Base-by-base conservation (phyloP, 2,888 invertebrate species). In the Eustalomyia histrio region DNA sequence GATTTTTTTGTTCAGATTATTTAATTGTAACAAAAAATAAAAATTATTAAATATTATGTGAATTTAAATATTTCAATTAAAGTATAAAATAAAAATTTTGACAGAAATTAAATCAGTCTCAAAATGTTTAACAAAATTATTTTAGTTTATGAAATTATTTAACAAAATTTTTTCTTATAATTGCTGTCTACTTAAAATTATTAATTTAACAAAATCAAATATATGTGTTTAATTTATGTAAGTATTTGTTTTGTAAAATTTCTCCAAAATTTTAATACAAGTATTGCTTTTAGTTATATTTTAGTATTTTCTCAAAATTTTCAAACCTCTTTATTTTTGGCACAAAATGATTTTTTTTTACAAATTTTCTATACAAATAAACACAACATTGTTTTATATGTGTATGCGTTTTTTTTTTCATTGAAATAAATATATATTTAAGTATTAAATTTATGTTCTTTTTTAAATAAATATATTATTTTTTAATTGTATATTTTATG, bases 51-150 rank as follows among this genome's bases (percentile, higher is more conserved):
- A 57, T 43, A 21, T 12, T 29, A 12, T 39, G 10, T 35, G 35
- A 35, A 35, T 35, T 35, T 6, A 35, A 35, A 35, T 35, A 29
- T 29, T 29, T 29, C 1, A 29, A 6, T 29, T 29, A 29, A 29
- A 39, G 12, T 12, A n/a, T n/a, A n/a, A 47, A 47, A 47, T 6
- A 47, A n/a, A 29, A 47, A 76, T 72, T 74, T 63, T 64, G 75
- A 78, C 75, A 75, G 35, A 73, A 68, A 69, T 24, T 57, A 83
- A 78, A 76, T 83, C 83, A 83, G 83, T 83, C 83, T 83, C 79
- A 81, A 83, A 81, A 79, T 69, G 72, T 74, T 63, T 57, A 76
- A 71, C 64, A 73, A 58, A 79, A 79, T 57, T 71, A 53, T 67
- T 47, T 16, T 39, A 52, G 55, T 52, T 47, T 68, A 71, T 47